A percentile compares a stretch with the other conserved stretches of the same genome.
Evolutionary conservation across 2,113 vertebrate species (phyloP).

Genomic region (Aptenodytes patagonicus): DNA sequence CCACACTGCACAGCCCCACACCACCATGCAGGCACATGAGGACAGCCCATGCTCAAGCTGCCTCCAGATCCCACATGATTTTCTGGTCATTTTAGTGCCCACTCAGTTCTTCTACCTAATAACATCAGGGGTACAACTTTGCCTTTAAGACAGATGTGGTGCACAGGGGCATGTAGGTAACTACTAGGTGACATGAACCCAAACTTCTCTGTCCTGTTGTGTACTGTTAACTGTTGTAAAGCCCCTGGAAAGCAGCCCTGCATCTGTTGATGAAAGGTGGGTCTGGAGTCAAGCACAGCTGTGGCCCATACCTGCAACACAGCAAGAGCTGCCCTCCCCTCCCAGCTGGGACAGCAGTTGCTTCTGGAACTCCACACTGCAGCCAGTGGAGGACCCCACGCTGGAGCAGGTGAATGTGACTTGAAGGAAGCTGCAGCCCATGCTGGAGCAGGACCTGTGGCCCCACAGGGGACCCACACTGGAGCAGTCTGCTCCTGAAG

Average conservation of each 20-base stretch:
- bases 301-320: background rate
- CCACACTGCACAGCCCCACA: background rate
- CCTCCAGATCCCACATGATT: background rate
- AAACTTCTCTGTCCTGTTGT: background rate
- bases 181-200: background rate
- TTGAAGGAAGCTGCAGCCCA: background rate
- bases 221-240: background rate
- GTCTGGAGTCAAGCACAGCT: background rate
- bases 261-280: background rate
- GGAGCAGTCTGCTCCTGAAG: background rate
- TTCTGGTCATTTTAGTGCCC: background rate
- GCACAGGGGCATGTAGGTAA: background rate
- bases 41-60: background rate
- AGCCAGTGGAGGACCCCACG: fast-evolving
- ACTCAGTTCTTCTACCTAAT: background rate
- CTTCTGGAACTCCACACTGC: background rate
- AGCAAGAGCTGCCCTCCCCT: background rate
- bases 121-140: background rate
- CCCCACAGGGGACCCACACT: background rate
- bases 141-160: background rate
- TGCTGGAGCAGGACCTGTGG: background rate
- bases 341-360: fast-evolving
- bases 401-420: background rate
- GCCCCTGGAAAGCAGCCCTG: background rate
- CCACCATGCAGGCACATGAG: fast-evolving